These are phyloP conservation scores for Aphaenogaster ashmeadi DNA, from an alignment of 1,140 invertebrate species.

Conservation along the genomic window DNA sequence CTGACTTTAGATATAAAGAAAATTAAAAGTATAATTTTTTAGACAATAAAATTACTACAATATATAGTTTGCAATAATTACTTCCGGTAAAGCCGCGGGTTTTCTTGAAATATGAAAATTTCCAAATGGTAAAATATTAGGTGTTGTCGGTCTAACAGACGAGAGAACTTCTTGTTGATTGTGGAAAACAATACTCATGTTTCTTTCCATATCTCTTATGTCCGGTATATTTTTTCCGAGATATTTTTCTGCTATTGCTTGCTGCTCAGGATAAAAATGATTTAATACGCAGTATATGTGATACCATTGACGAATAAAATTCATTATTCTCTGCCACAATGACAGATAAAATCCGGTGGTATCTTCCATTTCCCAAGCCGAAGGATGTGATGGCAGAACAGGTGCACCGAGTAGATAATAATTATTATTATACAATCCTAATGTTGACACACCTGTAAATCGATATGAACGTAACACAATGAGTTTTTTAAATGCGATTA, in stretches of 20 bases:
- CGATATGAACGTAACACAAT: background rate
- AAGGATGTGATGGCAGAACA: conserved; percentile 73
- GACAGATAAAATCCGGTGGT: conserved; percentile 37
- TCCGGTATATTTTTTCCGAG: conserved; percentile 76
- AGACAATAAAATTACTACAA: background rate
- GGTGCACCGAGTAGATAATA: conserved; percentile 64
- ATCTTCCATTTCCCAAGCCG: conserved; percentile 67
- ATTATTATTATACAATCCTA: background rate
- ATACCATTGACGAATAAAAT: conserved; percentile 60
- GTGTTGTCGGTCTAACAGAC: conserved; percentile 86
- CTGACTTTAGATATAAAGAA: background rate
- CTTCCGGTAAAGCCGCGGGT: conserved; percentile 73
- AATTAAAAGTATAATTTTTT: background rate
- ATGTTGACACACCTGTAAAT: conserved; percentile 68
- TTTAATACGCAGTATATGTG: background rate
- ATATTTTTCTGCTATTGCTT: conserved; percentile 82
- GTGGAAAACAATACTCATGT: conserved; percentile 86
- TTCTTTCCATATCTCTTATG: conserved; percentile 75
- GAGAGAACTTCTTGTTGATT: conserved; percentile 88
- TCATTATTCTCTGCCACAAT: conserved; percentile 62
- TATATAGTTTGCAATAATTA: conserved; percentile 60
- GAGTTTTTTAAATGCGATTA: background rate
- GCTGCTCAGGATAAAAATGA: conserved; percentile 76
- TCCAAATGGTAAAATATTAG: conserved; percentile 87
- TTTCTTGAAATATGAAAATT: conserved; percentile 85